Evolutionary conservation across 2,797 vertebrate species (phyloP), one percentile per base, ranked within the genome.

Genomic region (Alosa sapidissima): DNA sequence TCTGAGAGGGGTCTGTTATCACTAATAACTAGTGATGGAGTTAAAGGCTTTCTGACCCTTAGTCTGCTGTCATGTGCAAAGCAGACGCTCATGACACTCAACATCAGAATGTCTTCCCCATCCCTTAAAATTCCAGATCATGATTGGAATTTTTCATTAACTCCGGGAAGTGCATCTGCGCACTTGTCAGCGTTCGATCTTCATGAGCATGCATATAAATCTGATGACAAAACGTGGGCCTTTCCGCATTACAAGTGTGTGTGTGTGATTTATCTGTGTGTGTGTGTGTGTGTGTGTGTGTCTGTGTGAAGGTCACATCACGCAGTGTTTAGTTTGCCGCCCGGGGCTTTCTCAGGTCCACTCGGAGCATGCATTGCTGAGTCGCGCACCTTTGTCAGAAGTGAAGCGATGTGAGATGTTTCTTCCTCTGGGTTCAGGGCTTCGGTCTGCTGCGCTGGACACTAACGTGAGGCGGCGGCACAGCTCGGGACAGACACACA

Each of bases 41-140:
- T 47, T 47, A 78, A 78, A 78, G 72, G 72, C 41, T 78, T 21
- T 45, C 6, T 78, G 72, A 78, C 36, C 65, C 33, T 41, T 72
- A 72, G 65, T 36, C 65, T 9, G 33, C 65, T 41, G 33, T 72
- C 65, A 72, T 41, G 41, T 47, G 21, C 36, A 45, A 19, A 45
- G 16, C 1, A 72, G 41, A 78, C 72, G 47, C 2, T 7, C 55
- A 75, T 75, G 33, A 19, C 72, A 47, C 8, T 16, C 72, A 4
- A 41, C 41, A 78, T 78, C 5, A 36, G 72, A 78, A 78, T 78
- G 72, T 45, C 72, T 16, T 47, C 19, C 13, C 14, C 72, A 47
- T 78, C 41, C 72, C 72, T 21, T 41, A 47, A 78, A 78, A 78
- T 78, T 78, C 72, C 72, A 78, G 72, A 72, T 78, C 72, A 78